Base-by-base conservation (phyloP, 1,140 invertebrate species). In the Hyles vespertilio region DNA sequence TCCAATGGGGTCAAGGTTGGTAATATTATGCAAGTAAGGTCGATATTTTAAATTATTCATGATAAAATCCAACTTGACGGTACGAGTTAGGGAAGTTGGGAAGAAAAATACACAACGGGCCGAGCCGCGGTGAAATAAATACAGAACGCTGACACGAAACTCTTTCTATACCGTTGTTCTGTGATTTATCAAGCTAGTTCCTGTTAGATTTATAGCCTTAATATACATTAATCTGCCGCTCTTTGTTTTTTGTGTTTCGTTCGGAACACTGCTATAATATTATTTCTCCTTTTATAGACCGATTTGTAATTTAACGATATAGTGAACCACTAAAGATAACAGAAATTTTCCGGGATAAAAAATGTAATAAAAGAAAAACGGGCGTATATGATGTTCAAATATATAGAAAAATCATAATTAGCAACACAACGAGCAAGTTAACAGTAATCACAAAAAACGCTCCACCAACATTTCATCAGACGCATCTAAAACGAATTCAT, bases 21-120 rank as follows among this genome's bases (percentile, higher is more conserved):
- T 22, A 66, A 77, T 73, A 77, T 77, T 74, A 71, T 53, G 66
- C 65, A 69, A 76, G 79, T 74, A 77, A 69, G 68, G 61, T 65
- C 67, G 70, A 77, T 67, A 69, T 70, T 80, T 82, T 77, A 79
- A 87, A 81, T 84, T 86, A 86, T 87, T 87, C 81, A 84, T 83
- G 75, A 78, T 75, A 65, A 83, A 83, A 73, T 74, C 73, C 72
- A 79, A 84, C 69, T 84, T 81, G 65, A 72, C 69, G 57, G 70
- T 61, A 63, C 58, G 54, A 71, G 69, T 77, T 72, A 56, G 64
- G 61, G 72, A 79, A 69, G 69, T 77, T 71, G 58, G 65, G 58
- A 73, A 79, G 70, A 72, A 78, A 76, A 80, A 73, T 72, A 77
- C 70, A 44, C 48, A 56, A 33, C 49, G 49, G 47, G 48, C 57